A percentile compares a stretch with the other conserved stretches of the same genome.
phyloP scores from a whole-genome alignment of 2,888 invertebrate genomes.

The Drosophila peninsularis region DNA sequence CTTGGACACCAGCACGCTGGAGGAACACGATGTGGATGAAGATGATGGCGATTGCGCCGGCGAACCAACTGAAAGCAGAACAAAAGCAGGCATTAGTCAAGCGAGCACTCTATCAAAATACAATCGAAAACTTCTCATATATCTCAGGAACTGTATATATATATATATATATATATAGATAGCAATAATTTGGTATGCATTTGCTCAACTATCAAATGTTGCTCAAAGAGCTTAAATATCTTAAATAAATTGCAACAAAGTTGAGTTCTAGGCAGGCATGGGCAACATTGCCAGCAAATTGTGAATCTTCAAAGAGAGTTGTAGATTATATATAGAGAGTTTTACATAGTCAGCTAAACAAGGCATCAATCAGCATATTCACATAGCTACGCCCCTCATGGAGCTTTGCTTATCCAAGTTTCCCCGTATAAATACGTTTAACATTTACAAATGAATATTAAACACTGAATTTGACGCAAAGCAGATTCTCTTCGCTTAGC shows the following conservation, averaged over 20 bases:
- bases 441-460: too few species aligned
- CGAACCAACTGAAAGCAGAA: slow-evolving; percentile 67
- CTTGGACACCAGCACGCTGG: slow-evolving; percentile 81
- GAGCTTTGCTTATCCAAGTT: too few species aligned
- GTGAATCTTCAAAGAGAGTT: background rate
- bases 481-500: too few species aligned
- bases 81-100: slow-evolving; percentile 6
- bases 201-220: background rate
- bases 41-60: slow-evolving; percentile 81
- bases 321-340: background rate
- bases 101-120: too few species aligned
- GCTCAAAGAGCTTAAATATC: background rate
- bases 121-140: background rate
- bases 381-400: too few species aligned
- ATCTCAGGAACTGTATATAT: background rate
- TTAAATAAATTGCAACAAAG: background rate
- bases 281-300: background rate
- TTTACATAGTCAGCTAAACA: too few species aligned
- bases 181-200: background rate
- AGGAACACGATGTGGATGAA: slow-evolving; percentile 81
- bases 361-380: too few species aligned
- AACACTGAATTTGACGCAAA: too few species aligned
- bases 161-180: too few species aligned
- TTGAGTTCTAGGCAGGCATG: background rate
- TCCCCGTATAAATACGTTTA: too few species aligned